Conservation (phyloP, 2,888 invertebrate genomes). For the Rotaria magnacalcarata region DNA sequence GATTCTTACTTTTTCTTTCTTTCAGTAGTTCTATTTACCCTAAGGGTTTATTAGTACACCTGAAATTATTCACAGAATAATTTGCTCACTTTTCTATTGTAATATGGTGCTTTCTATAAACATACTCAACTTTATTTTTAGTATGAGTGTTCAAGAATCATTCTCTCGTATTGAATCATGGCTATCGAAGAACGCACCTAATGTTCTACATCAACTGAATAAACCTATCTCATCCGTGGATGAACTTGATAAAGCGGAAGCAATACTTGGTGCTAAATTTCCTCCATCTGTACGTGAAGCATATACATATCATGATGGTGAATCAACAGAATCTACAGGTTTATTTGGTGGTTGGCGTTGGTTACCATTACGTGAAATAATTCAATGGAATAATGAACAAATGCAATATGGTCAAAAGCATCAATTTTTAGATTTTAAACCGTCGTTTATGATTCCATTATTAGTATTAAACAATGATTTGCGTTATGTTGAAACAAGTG, state of each 20-base stretch:
- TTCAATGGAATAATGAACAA: conserved; percentile 30
- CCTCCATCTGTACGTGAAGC: conserved; percentile 28
- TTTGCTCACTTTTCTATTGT: no score
- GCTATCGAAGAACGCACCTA: not conserved
- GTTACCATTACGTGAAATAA: conserved; percentile 16
- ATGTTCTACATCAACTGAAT: not conserved
- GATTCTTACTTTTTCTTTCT: not conserved
- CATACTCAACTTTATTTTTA: not conserved
- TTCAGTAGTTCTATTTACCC: not conserved
- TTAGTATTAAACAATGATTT: not conserved
- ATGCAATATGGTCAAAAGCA: not conserved
- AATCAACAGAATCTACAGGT: conserved; percentile 6
- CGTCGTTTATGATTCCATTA: conserved; percentile 30
- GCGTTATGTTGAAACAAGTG: conserved; percentile 29
- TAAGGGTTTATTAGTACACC: not conserved
- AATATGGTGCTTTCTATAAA: not conserved
- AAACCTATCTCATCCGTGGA: not conserved
- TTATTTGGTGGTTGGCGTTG: conserved; percentile 32
- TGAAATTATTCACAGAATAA: not conserved
- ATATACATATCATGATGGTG: conserved; percentile 17
- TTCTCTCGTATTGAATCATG: conserved; percentile 2
- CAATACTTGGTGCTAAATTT: not conserved
- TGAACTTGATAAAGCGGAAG: conserved; percentile 5
- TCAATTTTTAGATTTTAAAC: conserved; percentile 8
- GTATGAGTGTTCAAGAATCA: conserved; percentile 18